Evolutionary conservation across 2,888 invertebrate species (phyloP), one percentile per base, ranked within the genome.

Genomic region (Conistra vaccinii): DNA sequence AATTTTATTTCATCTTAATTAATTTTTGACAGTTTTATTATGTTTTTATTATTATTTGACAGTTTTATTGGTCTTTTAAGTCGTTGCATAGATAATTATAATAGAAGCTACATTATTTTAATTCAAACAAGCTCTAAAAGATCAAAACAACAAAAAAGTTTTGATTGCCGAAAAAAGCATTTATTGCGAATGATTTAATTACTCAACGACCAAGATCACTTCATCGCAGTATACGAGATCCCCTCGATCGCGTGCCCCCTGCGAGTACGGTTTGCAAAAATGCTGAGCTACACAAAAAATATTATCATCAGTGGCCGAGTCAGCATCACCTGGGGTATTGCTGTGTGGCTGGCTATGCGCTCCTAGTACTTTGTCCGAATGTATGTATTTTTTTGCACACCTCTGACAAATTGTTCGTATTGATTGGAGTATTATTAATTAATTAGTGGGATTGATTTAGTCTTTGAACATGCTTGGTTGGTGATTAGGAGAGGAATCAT

Each of bases 251-350:
- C 89, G 88, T 88, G 86, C 88, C 87, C 86, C 89, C 88, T 84
- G 87, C 88, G 86, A 70, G 86, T 89, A 90, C 87, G 82, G 90
- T 89, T 81, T 78, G 90, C 92, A 90, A 92, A 91, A 93, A 90
- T 88, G 89, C 89, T 88, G 91, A 90, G 87, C 78, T 81, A 71
- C 80, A 86, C 81, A 86, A 88, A 91, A 88, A 86, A 87, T 83
- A 87, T 88, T 89, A 88, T 89, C 89, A 90, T 88, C 85, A 78
- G 72, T 61, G 14, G 73, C 42, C 78, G 79, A 84, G 79, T 78
- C 78, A 76, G 76, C 76, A 81, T 83, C 80, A 86, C 85, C 84
- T 82, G 81, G 76, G 76, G 69, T 65, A 73, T 62, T 76, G 12
- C 61, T 85, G 55, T 48, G 55, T 58, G 65, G 68, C 45, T 58